Conservation (phyloP, 2,888 invertebrate genomes). For the Hanleya hanleyi region DNA sequence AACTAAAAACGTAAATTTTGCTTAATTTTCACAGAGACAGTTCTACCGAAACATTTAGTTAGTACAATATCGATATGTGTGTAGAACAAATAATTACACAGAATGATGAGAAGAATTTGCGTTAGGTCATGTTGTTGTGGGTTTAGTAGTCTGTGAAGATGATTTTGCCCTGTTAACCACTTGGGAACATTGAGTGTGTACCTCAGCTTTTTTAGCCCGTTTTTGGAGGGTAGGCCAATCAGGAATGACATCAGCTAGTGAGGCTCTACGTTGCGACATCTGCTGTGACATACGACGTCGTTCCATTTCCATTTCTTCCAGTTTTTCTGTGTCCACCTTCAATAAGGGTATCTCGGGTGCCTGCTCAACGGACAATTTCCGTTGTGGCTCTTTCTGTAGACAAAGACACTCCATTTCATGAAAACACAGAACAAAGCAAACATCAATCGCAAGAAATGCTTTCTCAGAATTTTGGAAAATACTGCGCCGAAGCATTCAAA, state of each 20-base stretch:
- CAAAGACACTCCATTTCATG: neutral
- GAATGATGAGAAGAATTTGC: no score
- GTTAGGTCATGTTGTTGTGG: no score
- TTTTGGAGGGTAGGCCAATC: conserved; percentile 90
- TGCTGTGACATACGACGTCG: conserved; percentile 60
- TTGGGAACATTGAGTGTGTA: conserved; percentile 43
- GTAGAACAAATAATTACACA: no score
- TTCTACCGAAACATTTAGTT: no score
- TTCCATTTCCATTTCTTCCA: conserved; percentile 62
- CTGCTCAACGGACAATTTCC: conserved; percentile 3
- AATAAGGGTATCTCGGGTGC: conserved; percentile 41
- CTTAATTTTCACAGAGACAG: no score
- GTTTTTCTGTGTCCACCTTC: conserved; percentile 58
- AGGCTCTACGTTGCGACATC: conserved; percentile 52
- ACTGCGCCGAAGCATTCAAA: no score
- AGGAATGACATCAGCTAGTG: conserved; percentile 87
- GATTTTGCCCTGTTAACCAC: no score
- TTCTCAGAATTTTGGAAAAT: neutral
- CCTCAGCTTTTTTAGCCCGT: conserved; percentile 61
- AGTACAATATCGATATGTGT: no score
- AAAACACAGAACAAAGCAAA: neutral
- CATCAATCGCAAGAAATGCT: neutral
- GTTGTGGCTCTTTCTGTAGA: conserved; percentile 18
- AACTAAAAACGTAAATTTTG: no score
- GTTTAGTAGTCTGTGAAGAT: no score